Base-by-base conservation (phyloP, 1,140 invertebrate species). In the Cotesia chilonis region DNA sequence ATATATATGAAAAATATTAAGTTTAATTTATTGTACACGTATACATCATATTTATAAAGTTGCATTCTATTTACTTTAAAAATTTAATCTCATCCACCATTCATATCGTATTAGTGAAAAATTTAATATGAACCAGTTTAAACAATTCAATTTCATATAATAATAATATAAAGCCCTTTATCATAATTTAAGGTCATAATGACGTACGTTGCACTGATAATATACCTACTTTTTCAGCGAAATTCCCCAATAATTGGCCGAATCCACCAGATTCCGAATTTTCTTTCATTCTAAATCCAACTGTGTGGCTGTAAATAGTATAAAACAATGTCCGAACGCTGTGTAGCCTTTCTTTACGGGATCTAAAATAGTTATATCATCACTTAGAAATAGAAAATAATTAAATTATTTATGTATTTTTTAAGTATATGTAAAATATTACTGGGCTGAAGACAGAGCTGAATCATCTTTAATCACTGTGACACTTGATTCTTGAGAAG, bases 151-250 rank as follows among this genome's bases (percentile, higher is more conserved):
- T 6, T 47, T 47, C 6, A 10, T 47, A 47, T 47, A 47, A 7
- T 47, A 47, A 47, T 47, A 9, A 47, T 47, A 47, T 47, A 47
- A 3, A 47, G 6, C 5, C 6, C 10, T 47, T 47, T 9, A 47
- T 10, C 5, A 60, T 68, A 41, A 74, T 60, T 61, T 79, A 79
- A 78, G 81, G 84, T 87, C 85, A 87, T 81, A 86, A 87, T 64
- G 86, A 83, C 73, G 85, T 87, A 61, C 84, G 82, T 76, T 86
- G 82, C 72, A 80, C 80, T 60, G 82, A 87, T 76, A 86, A 78
- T 68, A 89, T 87, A 14, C 89, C 89, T 71, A 91, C 89, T 87
- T 88, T 91, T 74, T 90, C 89, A 47, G 88, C 89, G 77, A 90
- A 87, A 71, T 89, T 89, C 65, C 89, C 89, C 14, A 90, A 79